Evolutionary conservation across 1,140 invertebrate genomes (phyloP).

Genomic region (Drosophila pandora): DNA sequence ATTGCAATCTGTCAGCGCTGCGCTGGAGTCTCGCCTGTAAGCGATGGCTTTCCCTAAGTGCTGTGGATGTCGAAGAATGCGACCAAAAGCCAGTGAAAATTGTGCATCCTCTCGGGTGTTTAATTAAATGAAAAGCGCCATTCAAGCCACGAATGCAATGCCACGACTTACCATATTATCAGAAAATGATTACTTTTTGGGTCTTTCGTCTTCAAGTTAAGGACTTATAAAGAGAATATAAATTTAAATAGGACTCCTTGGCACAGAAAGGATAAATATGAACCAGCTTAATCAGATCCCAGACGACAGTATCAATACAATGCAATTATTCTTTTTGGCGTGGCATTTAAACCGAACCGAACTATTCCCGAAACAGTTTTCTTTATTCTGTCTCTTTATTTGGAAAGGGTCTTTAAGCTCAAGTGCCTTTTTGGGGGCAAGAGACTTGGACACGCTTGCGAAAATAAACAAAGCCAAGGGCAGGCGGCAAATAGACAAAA

Average conservation of each 20-base stretch:
- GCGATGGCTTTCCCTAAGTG: constrained; percentile 61
- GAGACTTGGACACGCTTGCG: constrained; percentile 14
- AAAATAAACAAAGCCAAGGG: constrained; percentile 57
- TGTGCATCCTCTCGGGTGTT: constrained; percentile 29
- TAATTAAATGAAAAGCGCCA: constrained; percentile 55
- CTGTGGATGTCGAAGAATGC: constrained; percentile 49
- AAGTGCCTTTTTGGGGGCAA: constrained; percentile 60
- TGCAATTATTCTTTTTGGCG: constrained; percentile 40
- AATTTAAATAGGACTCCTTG: no score
- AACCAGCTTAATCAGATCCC: no score
- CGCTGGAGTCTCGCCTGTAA: constrained; percentile 30
- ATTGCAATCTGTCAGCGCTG: constrained; percentile 33
- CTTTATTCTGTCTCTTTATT: neutral
- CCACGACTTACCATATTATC: neutral
- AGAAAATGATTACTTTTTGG: neutral
- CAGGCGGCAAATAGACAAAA: constrained; percentile 69
- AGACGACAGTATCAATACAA: constrained; percentile 14
- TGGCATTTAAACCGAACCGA: constrained; percentile 14
- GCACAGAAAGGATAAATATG: neutral
- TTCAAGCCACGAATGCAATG: neutral
- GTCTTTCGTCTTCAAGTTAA: neutral
- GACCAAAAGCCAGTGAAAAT: constrained; percentile 16
- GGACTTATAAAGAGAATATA: neutral
- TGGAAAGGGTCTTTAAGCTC: constrained; percentile 41
- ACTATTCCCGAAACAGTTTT: constrained; percentile 23